These are phyloP conservation scores for Protomyctophum bolini DNA, from an alignment of 2,113 vertebrate species.

Conservation along the genomic window DNA sequence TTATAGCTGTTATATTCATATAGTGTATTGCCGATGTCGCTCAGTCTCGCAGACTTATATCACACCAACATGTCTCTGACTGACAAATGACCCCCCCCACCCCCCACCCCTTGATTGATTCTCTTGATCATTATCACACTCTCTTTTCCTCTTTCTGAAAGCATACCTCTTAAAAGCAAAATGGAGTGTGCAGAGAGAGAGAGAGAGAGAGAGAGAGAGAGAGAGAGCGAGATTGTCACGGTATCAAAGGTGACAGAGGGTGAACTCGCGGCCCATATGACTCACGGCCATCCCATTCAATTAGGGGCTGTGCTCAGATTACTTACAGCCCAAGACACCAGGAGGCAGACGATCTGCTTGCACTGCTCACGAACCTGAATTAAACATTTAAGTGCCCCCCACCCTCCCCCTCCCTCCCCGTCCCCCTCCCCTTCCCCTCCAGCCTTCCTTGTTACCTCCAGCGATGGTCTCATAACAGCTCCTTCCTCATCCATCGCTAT, in stretches of 20 bases:
- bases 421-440: background rate
- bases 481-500: background rate
- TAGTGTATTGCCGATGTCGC: no score
- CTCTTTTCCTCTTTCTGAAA: conserved; percentile 49
- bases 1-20: no score
- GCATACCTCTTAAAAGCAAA: conserved; percentile 38
- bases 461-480: no score
- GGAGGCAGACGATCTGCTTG: conserved; percentile 18
- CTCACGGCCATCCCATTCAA: conserved; percentile 52
- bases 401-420: background rate
- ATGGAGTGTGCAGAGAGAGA: conserved; percentile 12
- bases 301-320: conserved; percentile 46
- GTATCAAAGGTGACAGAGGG: conserved; percentile 21
- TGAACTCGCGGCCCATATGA: conserved; percentile 52
- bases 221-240: conserved; percentile 37
- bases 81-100: no score
- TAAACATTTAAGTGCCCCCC: conserved; percentile 20
- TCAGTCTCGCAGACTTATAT: no score
- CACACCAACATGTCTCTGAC: no score
- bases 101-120: no score
- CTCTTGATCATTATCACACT: conserved; percentile 43
- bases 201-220: conserved; percentile 38
- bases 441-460: background rate
- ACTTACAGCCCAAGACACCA: conserved; percentile 33
- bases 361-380: conserved; percentile 30